These are phyloP conservation scores for Cacoxenus indagator DNA, from an alignment of 2,888 invertebrate species.

Conservation along the genomic window DNA sequence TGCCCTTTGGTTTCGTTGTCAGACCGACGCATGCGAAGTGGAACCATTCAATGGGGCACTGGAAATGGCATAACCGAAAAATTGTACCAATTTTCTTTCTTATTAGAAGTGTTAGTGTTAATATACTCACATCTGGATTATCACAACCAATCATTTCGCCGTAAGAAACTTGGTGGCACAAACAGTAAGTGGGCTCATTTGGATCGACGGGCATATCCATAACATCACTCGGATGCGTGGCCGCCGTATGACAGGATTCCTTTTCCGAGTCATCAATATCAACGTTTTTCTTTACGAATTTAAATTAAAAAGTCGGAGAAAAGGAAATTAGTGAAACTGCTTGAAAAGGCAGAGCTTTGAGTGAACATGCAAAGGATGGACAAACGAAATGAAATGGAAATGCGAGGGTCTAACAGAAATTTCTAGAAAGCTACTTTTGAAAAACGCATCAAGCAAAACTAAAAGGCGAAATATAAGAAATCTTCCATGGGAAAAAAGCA, in stretches of 20 bases:
- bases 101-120: not conserved
- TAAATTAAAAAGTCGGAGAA: slow-evolving; percentile 7
- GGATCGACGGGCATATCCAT: slow-evolving; percentile 95
- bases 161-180: slow-evolving; percentile 96
- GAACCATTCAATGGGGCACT: slow-evolving; percentile 92
- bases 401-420: slow-evolving; percentile 23
- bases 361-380: slow-evolving; percentile 41
- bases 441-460: not conserved
- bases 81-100: not conserved
- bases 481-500: not conserved
- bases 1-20: slow-evolving; percentile 90
- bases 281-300: slow-evolving; percentile 59
- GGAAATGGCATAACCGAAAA: slow-evolving; percentile 25
- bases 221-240: slow-evolving; percentile 88
- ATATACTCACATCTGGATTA: slow-evolving; percentile 77
- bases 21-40: slow-evolving; percentile 92
- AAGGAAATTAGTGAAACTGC: not conserved
- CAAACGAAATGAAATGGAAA: slow-evolving; percentile 35
- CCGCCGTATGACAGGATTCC: slow-evolving; percentile 71
- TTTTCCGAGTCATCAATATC: slow-evolving; percentile 74
- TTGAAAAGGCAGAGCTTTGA: slow-evolving; percentile 11
- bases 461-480: slow-evolving; percentile 33
- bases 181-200: slow-evolving; percentile 98
- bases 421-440: not conserved
- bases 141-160: slow-evolving; percentile 97